A percentile compares a stretch with the other conserved stretches of the same genome.
These are phyloP conservation scores for Crocidura indochinensis DNA, from an alignment of 2,797 vertebrate genomes.

Conservation along the genomic window DNA sequence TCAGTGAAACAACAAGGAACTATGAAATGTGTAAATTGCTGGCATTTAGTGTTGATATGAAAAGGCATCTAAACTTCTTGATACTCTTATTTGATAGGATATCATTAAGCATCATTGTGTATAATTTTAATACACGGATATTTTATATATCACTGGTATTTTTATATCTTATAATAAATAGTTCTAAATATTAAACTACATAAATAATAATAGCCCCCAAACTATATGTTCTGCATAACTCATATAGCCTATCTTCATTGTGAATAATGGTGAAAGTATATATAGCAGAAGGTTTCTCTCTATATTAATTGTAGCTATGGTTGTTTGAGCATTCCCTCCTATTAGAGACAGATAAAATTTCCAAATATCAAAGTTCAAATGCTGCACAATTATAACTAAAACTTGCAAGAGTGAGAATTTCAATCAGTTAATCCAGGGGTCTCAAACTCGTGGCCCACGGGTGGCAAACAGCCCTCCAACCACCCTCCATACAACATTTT, in stretches of 20 bases:
- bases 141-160: background rate
- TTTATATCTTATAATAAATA: conserved; percentile 13
- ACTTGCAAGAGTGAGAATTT: conserved; percentile 26
- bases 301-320: background rate
- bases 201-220: background rate
- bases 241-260: background rate
- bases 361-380: conserved; percentile 27
- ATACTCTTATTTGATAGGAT: background rate
- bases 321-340: background rate
- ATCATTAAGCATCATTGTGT: background rate
- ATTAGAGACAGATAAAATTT: background rate
- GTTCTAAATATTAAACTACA: conserved; percentile 35
- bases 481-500: no score
- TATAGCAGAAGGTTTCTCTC: background rate
- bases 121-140: conserved; percentile 14
- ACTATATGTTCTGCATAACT: conserved; percentile 30
- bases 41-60: conserved; percentile 9
- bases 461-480: no score
- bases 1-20: conserved; percentile 9
- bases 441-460: no score
- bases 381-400: background rate
- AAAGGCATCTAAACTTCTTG: conserved; percentile 48
- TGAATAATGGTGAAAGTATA: background rate
- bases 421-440: background rate
- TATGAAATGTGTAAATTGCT: background rate